Conservation (phyloP, 2,888 invertebrate species). For the Quadroppia sp. region DNA sequence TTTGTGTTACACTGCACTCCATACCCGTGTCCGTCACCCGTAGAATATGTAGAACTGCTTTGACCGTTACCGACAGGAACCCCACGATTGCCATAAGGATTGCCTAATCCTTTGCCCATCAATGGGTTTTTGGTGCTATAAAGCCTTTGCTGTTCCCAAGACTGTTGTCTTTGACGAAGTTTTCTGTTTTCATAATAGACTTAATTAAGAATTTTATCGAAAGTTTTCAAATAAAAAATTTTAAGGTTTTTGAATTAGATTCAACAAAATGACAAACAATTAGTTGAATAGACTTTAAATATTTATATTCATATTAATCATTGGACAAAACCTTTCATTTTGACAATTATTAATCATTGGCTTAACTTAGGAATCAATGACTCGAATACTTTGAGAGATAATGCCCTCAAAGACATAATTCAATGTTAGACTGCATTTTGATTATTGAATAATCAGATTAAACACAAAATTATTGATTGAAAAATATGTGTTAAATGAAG, state of each 20-base stretch:
- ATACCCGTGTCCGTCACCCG: constrained; percentile 44
- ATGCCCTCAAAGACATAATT: too few relatives aligned
- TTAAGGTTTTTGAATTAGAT: too few relatives aligned
- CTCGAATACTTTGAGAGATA: too few relatives aligned
- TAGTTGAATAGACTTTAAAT: too few relatives aligned
- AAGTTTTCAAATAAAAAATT: background rate
- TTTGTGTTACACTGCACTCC: background rate
- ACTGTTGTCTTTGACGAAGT: constrained; percentile 46
- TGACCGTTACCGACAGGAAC: constrained; percentile 46
- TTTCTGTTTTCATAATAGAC: constrained; percentile 43
- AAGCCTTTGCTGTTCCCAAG: constrained; percentile 49
- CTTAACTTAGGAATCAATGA: too few relatives aligned
- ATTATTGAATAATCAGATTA: background rate
- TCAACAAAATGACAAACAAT: too few relatives aligned
- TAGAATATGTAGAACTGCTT: constrained; percentile 42
- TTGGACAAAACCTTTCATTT: too few relatives aligned
- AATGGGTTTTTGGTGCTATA: constrained; percentile 49
- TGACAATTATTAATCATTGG: too few relatives aligned
- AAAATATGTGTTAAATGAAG: background rate
- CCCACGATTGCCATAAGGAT: constrained; percentile 47
- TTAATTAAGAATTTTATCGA: background rate
- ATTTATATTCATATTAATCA: too few relatives aligned
- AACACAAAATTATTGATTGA: background rate
- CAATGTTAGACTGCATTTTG: too few relatives aligned
- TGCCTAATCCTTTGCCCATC: constrained; percentile 47